Evolutionary conservation across 2,888 invertebrate species (phyloP).

Genomic region (Aradus depressus): DNA sequence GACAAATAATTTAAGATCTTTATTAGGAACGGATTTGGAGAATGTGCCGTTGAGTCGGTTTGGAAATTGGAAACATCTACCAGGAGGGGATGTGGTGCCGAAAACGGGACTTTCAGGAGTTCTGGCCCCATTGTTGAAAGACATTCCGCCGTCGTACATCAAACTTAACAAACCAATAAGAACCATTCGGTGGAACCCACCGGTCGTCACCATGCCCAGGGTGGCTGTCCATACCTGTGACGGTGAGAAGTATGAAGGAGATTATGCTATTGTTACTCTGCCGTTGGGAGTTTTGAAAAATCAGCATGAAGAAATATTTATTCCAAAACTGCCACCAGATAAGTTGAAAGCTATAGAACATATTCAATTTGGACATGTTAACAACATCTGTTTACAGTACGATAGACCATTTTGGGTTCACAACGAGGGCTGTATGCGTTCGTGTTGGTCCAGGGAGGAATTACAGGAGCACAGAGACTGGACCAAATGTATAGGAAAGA

Average conservation of each 20-base stretch:
- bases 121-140: slow-evolving; percentile 51
- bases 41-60: slow-evolving; percentile 49
- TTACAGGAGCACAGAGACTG: slow-evolving; percentile 50
- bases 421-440: slow-evolving; percentile 50
- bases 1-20: slow-evolving; percentile 49
- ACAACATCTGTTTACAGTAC: slow-evolving; percentile 68
- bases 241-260: slow-evolving; percentile 55
- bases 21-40: slow-evolving; percentile 58
- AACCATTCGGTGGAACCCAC: slow-evolving; percentile 48
- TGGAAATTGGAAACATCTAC: slow-evolving; percentile 54
- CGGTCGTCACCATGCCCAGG: slow-evolving; percentile 37
- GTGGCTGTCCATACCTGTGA: slow-evolving; percentile 58
- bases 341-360: slow-evolving; percentile 55
- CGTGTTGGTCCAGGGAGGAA: slow-evolving; percentile 51
- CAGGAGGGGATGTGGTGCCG: slow-evolving; percentile 52
- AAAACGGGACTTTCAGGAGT: slow-evolving; percentile 56
- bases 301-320: slow-evolving; percentile 58
- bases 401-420: slow-evolving; percentile 61
- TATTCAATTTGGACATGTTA: slow-evolving; percentile 60
- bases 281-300: slow-evolving; percentile 70
- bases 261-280: slow-evolving; percentile 66
- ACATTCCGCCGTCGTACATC: slow-evolving; percentile 46
- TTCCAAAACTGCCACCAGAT: slow-evolving; percentile 54
- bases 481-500: slow-evolving; percentile 54
- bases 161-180: slow-evolving; percentile 57